Conservation (phyloP, 2,113 vertebrate species). For the Hippocampus abdominalis region DNA sequence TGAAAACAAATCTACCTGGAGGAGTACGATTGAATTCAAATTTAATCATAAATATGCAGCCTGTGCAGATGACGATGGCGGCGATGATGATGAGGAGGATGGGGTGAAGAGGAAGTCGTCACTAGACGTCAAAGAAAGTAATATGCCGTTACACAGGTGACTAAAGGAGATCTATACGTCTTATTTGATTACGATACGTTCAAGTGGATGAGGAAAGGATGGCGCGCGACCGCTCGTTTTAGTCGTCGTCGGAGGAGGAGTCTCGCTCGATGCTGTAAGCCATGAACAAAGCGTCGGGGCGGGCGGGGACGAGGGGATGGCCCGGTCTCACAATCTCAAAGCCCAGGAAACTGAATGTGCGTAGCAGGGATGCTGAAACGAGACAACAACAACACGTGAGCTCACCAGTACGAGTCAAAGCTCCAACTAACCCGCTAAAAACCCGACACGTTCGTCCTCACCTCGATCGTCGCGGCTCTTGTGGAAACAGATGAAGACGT, state of each 20-base stretch:
- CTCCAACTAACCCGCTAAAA: background rate
- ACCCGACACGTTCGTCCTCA: slow-evolving; percentile 37
- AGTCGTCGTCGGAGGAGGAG: slow-evolving; percentile 86
- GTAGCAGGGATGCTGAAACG: slow-evolving; percentile 84
- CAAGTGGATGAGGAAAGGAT: slow-evolving; percentile 22
- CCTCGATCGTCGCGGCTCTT: slow-evolving; percentile 95
- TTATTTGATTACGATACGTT: slow-evolving; percentile 1
- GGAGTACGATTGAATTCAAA: slow-evolving; percentile 45
- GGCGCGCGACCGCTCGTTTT: slow-evolving; percentile 56
- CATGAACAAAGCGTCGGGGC: slow-evolving; percentile 99
- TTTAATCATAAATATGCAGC: slow-evolving; percentile 66
- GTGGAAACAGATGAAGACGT: slow-evolving; percentile 95
- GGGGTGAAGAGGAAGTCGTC: slow-evolving; percentile 25
- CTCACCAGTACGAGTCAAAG: background rate
- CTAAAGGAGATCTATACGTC: background rate
- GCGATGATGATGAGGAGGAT: slow-evolving; percentile 19
- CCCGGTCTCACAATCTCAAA: slow-evolving; percentile 99
- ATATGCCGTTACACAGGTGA: slow-evolving; percentile 1
- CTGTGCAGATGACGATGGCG: slow-evolving; percentile 48
- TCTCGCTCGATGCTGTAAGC: slow-evolving; percentile 95
- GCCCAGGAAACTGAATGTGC: slow-evolving; percentile 98
- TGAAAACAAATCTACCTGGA: slow-evolving; percentile 60
- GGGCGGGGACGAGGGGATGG: slow-evolving; percentile 95
- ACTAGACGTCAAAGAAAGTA: slow-evolving; percentile 48
- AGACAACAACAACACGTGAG: background rate